A percentile compares a stretch with the other conserved stretches of the same genome.
phyloP scores from a whole-genome alignment of 2,113 vertebrate species.

The Hydrolagus affinis region DNA sequence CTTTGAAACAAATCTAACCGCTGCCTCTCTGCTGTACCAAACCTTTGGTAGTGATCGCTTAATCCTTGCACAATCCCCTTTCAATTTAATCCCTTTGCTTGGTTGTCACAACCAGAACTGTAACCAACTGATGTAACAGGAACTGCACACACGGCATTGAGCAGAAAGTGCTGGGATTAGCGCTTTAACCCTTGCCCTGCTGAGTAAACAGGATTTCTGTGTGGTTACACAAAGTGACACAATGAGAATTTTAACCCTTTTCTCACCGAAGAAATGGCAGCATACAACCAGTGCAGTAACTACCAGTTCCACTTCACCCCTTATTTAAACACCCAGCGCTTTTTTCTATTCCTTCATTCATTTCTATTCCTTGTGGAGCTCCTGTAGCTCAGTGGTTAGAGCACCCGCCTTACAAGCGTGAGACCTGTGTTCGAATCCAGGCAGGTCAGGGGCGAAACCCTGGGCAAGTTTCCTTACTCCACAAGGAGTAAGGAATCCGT shows the following conservation, averaged over 20 bases:
- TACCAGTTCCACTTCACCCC: not conserved
- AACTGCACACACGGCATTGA: not conserved
- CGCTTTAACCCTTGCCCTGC: conserved; percentile 19
- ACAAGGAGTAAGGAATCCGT: too few species aligned
- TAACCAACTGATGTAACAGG: not conserved
- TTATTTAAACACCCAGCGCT: too few species aligned
- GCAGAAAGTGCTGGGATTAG: not conserved
- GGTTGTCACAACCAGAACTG: not conserved
- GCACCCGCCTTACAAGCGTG: too few species aligned
- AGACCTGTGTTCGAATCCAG: too few species aligned
- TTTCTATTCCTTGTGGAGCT: too few species aligned
- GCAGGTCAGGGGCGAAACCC: too few species aligned
- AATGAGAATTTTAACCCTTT: conserved; percentile 21
- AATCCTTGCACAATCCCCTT: not conserved
- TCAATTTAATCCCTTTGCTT: not conserved
- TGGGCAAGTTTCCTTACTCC: too few species aligned
- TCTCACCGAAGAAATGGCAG: not conserved
- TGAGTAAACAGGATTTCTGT: conserved; percentile 8
- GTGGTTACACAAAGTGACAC: conserved; percentile 1
- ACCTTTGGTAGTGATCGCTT: not conserved
- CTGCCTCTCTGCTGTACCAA: not conserved
- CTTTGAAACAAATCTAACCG: not conserved
- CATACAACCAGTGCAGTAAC: not conserved
- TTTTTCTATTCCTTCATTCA: too few species aligned
- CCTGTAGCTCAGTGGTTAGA: too few species aligned